phyloP scores from a whole-genome alignment of 1,140 invertebrate genomes.

The Anthonomus grandis region DNA sequence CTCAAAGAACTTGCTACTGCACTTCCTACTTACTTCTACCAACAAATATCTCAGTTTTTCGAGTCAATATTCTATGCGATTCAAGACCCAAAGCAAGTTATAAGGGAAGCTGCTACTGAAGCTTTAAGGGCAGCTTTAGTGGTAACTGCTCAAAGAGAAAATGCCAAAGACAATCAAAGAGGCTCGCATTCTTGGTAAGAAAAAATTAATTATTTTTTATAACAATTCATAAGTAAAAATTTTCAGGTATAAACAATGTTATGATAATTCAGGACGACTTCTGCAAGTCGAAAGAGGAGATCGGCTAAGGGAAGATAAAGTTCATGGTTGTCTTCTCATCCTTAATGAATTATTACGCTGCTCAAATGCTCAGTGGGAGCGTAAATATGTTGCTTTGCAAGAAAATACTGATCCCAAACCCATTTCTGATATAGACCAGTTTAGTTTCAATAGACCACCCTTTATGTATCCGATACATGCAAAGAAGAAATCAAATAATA shows the following conservation, averaged over 20 bases:
- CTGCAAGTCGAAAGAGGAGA: conserved; percentile 71
- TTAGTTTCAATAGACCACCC: conserved; percentile 25
- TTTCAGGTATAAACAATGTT: conserved; percentile 74
- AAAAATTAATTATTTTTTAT: conserved; percentile 5
- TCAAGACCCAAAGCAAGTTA: conserved; percentile 86
- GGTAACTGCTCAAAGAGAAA: conserved; percentile 92
- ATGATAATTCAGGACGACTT: conserved; percentile 80
- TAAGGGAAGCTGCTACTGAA: conserved; percentile 89
- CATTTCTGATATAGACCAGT: conserved; percentile 24
- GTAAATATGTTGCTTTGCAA: conserved; percentile 69
- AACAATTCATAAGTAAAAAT: not conserved
- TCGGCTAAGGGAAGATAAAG: conserved; percentile 81
- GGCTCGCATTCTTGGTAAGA: conserved; percentile 72
- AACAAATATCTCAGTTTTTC: conserved; percentile 95
- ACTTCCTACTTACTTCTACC: conserved; percentile 97
- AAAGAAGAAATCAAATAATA: conserved; percentile 29
- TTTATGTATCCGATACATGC: conserved; percentile 30
- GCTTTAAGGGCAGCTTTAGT: conserved; percentile 89
- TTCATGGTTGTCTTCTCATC: conserved; percentile 91
- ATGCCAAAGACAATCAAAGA: conserved; percentile 82
- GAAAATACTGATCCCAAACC: conserved; percentile 48
- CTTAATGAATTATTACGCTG: conserved; percentile 92
- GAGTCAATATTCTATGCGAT: conserved; percentile 92
- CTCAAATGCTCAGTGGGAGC: conserved; percentile 87
- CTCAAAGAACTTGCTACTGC: conserved; percentile 91